Percentiles rank a stretch among this genome's conserved stretches.
Conservation (phyloP, 2,888 invertebrate species). For the Eledona agricola region DNA sequence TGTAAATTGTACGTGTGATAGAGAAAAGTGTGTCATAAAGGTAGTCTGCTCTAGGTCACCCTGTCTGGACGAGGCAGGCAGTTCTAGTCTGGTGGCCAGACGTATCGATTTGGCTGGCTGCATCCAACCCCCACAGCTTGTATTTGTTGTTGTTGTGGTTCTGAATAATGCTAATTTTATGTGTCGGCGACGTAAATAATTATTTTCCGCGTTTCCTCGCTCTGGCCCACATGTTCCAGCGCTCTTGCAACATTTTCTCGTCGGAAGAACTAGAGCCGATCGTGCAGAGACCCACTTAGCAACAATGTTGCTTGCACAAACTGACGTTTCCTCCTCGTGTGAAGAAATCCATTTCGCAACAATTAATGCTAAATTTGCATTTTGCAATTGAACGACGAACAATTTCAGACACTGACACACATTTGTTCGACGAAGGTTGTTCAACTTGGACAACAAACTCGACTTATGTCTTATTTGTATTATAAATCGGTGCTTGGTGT, state of each 20-base stretch:
- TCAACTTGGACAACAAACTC: constrained; percentile 31
- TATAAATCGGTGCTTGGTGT: constrained; percentile 12
- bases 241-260: no score
- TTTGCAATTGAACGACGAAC: constrained; percentile 33
- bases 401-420: constrained; percentile 36
- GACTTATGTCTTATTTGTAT: constrained; percentile 28
- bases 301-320: neutral
- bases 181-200: constrained; percentile 1
- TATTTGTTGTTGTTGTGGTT: constrained; percentile 26
- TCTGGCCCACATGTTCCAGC: no score
- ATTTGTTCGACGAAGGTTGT: constrained; percentile 35
- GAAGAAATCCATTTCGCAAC: constrained; percentile 15
- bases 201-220: no score
- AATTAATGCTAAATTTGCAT: constrained; percentile 32
- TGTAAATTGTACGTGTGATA: constrained; percentile 29
- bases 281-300: neutral
- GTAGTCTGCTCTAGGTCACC: constrained; percentile 56
- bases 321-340: neutral
- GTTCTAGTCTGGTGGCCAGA: constrained; percentile 44
- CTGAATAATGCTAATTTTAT: constrained; percentile 14
- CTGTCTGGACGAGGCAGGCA: constrained; percentile 53
- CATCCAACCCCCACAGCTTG: constrained; percentile 22
- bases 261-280: no score
- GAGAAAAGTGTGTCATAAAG: constrained; percentile 53
- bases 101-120: constrained; percentile 33